Conservation (phyloP, 2,888 invertebrate genomes). For the Caenorhabditis angaria region DNA sequence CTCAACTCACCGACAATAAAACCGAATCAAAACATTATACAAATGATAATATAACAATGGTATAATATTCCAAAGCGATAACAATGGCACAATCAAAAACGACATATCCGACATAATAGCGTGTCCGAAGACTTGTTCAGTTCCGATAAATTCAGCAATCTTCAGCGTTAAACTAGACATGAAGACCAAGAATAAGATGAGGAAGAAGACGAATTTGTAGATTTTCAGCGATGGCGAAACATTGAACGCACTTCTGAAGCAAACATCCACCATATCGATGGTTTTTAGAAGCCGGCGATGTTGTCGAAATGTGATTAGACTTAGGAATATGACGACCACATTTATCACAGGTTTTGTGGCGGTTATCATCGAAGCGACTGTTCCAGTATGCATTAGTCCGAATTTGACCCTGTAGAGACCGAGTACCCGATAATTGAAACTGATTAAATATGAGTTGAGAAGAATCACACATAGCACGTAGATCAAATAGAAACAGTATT, state of each 20-base stretch:
- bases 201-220: conserved; percentile 57
- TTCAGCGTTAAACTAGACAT: conserved; percentile 51
- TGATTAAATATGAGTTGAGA: conserved; percentile 59
- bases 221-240: conserved; percentile 56
- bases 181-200: conserved; percentile 41
- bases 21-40: conserved; percentile 55
- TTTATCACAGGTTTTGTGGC: conserved; percentile 67
- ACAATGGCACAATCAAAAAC: conserved; percentile 63
- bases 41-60: conserved; percentile 67
- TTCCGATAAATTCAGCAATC: conserved; percentile 51
- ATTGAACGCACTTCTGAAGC: conserved; percentile 64
- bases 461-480: conserved; percentile 46
- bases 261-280: conserved; percentile 59
- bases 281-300: conserved; percentile 45
- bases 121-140: conserved; percentile 36
- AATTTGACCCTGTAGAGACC: conserved; percentile 54
- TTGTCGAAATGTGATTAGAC: conserved; percentile 42
- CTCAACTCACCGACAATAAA: conserved; percentile 40
- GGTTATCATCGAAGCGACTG: conserved; percentile 65
- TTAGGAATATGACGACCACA: conserved; percentile 56
- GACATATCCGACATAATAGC: conserved; percentile 39
- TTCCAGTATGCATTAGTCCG: conserved; percentile 65
- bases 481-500: conserved; percentile 45
- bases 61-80: conserved; percentile 67
- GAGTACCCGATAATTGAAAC: conserved; percentile 49